A percentile compares a stretch with the other conserved stretches of the same genome.
phyloP scores from a whole-genome alignment of 2,113 vertebrate species.

The Eurypyga helias region DNA sequence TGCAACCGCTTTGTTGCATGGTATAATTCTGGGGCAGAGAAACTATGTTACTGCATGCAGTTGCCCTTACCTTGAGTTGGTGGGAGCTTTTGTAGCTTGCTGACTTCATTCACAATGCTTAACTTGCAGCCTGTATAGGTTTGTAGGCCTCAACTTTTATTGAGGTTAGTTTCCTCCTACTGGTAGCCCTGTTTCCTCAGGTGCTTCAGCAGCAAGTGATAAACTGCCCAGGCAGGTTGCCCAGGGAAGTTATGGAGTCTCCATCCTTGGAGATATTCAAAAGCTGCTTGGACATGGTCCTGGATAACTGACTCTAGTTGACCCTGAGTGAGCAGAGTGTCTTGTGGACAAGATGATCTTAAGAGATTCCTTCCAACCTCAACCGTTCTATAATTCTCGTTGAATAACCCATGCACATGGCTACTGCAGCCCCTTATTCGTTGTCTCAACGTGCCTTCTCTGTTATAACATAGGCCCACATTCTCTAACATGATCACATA shows the following conservation, averaged over 20 bases:
- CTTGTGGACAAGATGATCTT: rapidly evolving
- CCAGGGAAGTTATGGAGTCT: background rate
- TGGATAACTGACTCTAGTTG: background rate
- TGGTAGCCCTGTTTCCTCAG: background rate
- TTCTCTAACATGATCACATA: background rate
- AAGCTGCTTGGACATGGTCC: background rate
- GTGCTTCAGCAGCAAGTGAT: background rate
- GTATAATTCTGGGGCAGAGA: background rate
- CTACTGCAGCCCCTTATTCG: background rate
- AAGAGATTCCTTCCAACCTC: background rate
- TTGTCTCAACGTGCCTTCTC: background rate
- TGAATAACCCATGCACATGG: background rate
- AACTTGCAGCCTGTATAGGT: background rate
- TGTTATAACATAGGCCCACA: background rate
- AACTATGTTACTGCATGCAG: background rate
- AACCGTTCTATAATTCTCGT: background rate
- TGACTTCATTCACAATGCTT: background rate
- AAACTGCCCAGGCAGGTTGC: background rate
- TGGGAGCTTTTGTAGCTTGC: background rate
- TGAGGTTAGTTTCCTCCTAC: background rate
- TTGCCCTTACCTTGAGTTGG: background rate
- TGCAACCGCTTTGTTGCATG: background rate
- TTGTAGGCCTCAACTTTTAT: rapidly evolving
- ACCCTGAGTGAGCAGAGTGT: background rate
- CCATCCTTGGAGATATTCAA: background rate